Percentiles rank a stretch among this genome's conserved stretches.
phyloP scores from a whole-genome alignment of 2,113 vertebrate genomes.

The Lipotes vexillifer region DNA sequence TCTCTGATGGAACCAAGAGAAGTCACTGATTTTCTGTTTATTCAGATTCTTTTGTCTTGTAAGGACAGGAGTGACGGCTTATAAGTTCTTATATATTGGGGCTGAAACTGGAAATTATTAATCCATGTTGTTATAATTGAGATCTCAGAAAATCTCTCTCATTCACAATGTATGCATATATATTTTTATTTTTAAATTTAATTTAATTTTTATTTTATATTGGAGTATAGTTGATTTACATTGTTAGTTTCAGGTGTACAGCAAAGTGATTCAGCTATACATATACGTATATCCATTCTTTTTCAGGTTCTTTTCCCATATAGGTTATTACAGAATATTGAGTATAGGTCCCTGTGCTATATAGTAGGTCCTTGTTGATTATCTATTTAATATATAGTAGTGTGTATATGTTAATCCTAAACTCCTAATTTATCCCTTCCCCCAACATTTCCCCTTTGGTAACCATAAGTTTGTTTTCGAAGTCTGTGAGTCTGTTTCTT shows the following conservation, averaged over 20 bases:
- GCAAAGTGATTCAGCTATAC: neutral
- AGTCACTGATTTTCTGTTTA: neutral
- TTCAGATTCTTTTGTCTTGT: neutral
- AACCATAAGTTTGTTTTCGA: neutral
- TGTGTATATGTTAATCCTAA: neutral
- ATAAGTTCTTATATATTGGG: neutral
- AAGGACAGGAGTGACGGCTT: neutral
- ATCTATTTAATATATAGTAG: neutral
- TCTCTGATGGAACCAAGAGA: neutral
- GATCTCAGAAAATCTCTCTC: neutral
- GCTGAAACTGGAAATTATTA: neutral
- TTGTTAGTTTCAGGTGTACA: neutral
- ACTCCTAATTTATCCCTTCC: neutral
- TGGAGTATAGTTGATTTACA: neutral
- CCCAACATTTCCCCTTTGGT: neutral
- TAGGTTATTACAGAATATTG: neutral
- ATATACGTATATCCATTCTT: neutral
- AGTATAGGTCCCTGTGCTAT: neutral
- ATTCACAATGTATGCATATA: neutral
- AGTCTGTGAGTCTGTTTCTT: neutral
- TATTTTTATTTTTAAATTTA: neutral
- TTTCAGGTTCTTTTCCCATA: neutral
- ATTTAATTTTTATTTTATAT: too few species aligned
- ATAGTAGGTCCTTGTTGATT: neutral
- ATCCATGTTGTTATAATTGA: neutral